Evolutionary conservation across 30 jellyfish, hydroid and myxozoan genomes (phyloP).

Genomic region (Aurelia aurita complex sp. Pacific): DNA sequence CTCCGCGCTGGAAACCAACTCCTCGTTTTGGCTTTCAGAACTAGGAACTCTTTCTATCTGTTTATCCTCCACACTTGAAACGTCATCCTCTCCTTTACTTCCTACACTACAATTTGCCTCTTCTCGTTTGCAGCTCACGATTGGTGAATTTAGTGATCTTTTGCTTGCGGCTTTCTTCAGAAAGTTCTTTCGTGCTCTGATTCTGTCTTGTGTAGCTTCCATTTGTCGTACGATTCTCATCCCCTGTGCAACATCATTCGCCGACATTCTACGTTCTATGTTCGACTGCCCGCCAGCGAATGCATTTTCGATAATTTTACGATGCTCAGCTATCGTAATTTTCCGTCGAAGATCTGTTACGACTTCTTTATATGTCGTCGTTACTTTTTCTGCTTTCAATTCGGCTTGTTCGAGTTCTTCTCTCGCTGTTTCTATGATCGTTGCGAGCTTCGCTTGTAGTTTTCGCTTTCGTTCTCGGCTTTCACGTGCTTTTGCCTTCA

Average conservation of each 20-base stretch:
- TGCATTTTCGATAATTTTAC: slow-evolving; percentile 43
- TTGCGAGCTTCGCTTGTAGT: slow-evolving; percentile 21
- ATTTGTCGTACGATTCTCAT: slow-evolving; percentile 35
- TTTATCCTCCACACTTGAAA: too few species aligned
- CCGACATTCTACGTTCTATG: slow-evolving; percentile 1
- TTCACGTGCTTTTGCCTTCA: slow-evolving; percentile 17
- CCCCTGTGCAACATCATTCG: slow-evolving; percentile 34
- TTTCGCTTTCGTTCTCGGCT: slow-evolving; percentile 9
- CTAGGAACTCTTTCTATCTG: too few species aligned
- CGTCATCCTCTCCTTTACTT: too few species aligned
- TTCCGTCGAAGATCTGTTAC: slow-evolving; percentile 40
- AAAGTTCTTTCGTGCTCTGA: slow-evolving; percentile 30
- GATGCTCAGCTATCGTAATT: slow-evolving; percentile 53
- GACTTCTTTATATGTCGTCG: slow-evolving; percentile 27
- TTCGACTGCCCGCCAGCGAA: slow-evolving; percentile 19
- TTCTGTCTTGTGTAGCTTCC: slow-evolving; percentile 63
- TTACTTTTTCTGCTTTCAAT: slow-evolving; percentile 37
- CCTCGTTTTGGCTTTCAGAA: too few species aligned
- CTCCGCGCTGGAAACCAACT: too few species aligned
- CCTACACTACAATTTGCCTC: too few species aligned
- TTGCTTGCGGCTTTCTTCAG: slow-evolving; percentile 11
- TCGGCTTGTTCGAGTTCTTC: slow-evolving; percentile 39
- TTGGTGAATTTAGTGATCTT: not conserved
- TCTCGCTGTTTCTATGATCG: slow-evolving; percentile 52
- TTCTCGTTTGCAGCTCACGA: too few species aligned